Evolutionary conservation across 2,888 invertebrate species (phyloP).

Genomic region (Lepidochrysops patricia): DNA sequence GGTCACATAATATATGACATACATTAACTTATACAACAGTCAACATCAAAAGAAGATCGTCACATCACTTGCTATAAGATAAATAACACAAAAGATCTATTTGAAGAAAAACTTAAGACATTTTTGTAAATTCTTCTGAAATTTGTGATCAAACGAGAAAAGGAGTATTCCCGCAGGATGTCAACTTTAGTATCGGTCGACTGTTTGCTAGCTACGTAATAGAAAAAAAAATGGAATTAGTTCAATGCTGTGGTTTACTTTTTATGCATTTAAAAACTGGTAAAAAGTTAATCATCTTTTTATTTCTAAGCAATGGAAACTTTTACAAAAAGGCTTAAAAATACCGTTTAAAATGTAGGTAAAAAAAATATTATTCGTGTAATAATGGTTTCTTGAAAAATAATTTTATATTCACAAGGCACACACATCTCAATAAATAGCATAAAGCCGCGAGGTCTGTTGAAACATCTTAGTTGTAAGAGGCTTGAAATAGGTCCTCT

Average conservation of each 20-base stretch:
- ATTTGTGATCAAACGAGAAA: neutral
- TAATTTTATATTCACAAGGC: neutral
- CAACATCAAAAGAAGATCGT: neutral
- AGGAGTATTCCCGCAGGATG: neutral
- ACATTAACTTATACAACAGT: neutral
- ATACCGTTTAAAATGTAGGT: too few species aligned
- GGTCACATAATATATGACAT: neutral
- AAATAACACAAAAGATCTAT: neutral
- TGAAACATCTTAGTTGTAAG: conserved; percentile 29
- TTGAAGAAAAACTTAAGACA: neutral
- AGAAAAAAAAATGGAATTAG: too few species aligned
- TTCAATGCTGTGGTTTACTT: too few species aligned
- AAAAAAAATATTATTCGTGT: too few species aligned
- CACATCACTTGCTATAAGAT: neutral
- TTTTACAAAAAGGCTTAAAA: too few species aligned
- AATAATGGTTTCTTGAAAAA: too few species aligned
- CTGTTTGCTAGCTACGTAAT: neutral
- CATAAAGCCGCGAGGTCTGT: conserved; percentile 35
- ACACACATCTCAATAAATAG: conserved; percentile 33
- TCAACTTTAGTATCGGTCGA: neutral
- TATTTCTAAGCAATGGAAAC: too few species aligned
- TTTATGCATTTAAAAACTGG: too few species aligned
- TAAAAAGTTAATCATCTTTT: too few species aligned
- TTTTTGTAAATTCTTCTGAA: neutral
- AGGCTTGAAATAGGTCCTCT: conserved; percentile 20